A percentile compares a stretch with the other conserved stretches of the same genome.
These are phyloP conservation scores for Leptonema lineaticorne DNA, from an alignment of 1,140 invertebrate genomes.

Conservation along the genomic window DNA sequence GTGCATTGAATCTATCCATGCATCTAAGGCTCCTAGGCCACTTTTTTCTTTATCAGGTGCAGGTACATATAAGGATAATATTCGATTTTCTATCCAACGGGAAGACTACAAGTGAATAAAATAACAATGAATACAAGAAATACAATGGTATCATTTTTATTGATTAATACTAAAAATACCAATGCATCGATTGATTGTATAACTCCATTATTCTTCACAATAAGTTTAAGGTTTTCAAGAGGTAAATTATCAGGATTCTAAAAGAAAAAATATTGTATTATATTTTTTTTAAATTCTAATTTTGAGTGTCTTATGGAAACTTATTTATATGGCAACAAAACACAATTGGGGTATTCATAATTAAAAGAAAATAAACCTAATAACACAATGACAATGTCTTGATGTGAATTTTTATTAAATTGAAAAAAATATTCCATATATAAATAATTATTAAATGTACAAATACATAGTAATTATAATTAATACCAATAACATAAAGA, in stretches of 20 bases:
- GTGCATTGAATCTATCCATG: constrained; percentile 50
- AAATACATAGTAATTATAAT: too few relatives aligned
- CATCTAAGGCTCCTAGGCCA: constrained; percentile 48
- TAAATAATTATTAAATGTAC: too few relatives aligned
- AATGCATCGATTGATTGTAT: constrained; percentile 50
- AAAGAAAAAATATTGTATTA: constrained; percentile 38
- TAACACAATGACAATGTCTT: too few relatives aligned
- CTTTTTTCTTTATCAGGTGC: constrained; percentile 45
- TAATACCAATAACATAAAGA: too few relatives aligned
- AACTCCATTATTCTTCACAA: constrained; percentile 48
- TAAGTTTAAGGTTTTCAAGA: constrained; percentile 47
- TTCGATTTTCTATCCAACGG: constrained; percentile 49
- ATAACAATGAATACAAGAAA: not conserved
- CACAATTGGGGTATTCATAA: too few relatives aligned
- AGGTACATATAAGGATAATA: constrained; percentile 48
- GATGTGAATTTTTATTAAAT: too few relatives aligned
- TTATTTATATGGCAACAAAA: too few relatives aligned
- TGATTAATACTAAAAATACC: constrained; percentile 43
- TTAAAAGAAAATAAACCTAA: too few relatives aligned
- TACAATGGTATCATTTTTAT: not conserved
- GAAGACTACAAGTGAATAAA: constrained; percentile 44
- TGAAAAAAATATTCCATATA: too few relatives aligned
- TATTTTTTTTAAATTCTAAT: too few relatives aligned
- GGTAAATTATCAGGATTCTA: constrained; percentile 53
- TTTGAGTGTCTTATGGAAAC: too few relatives aligned